These are phyloP conservation scores for Emys orbicularis DNA, from an alignment of 2,797 vertebrate genomes.

Conservation along the genomic window DNA sequence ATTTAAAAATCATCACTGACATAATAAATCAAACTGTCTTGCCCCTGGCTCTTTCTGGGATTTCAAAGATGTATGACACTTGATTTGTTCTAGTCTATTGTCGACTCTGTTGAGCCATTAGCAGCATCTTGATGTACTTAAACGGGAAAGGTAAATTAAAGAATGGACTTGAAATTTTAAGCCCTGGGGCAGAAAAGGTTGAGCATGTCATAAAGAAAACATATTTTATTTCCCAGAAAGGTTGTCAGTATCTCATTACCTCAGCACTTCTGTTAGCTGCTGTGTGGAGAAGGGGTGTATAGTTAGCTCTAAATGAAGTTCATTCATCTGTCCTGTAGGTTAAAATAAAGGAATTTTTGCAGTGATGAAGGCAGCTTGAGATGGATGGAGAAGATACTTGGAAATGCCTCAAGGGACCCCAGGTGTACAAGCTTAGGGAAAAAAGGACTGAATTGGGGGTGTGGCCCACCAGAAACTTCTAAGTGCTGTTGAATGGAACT, in stretches of 20 bases:
- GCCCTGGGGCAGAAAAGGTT: constrained; percentile 72
- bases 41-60: constrained; percentile 40
- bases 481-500: constrained; percentile 37
- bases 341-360: constrained; percentile 56
- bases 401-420: constrained; percentile 48
- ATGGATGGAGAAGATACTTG: constrained; percentile 53
- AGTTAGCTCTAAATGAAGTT: constrained; percentile 65
- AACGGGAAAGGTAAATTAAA: constrained; percentile 70
- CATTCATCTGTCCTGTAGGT: constrained; percentile 53
- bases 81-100: constrained; percentile 46
- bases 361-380: constrained; percentile 54
- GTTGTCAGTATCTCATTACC: constrained; percentile 62
- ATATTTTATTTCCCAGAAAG: constrained; percentile 68
- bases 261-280: constrained; percentile 35
- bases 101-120: constrained; percentile 68
- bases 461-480: constrained; percentile 36
- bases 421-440: constrained; percentile 25
- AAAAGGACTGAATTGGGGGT: not conserved
- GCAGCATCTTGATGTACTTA: constrained; percentile 42
- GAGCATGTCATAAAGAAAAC: constrained; percentile 71
- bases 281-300: constrained; percentile 37
- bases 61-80: constrained; percentile 54
- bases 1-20: constrained; percentile 59
- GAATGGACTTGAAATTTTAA: constrained; percentile 64
- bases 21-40: constrained; percentile 22